Percentiles rank a stretch among this genome's conserved stretches.
These are phyloP conservation scores for Drosophila siamana DNA, from an alignment of 2,888 invertebrate genomes.

Conservation along the genomic window DNA sequence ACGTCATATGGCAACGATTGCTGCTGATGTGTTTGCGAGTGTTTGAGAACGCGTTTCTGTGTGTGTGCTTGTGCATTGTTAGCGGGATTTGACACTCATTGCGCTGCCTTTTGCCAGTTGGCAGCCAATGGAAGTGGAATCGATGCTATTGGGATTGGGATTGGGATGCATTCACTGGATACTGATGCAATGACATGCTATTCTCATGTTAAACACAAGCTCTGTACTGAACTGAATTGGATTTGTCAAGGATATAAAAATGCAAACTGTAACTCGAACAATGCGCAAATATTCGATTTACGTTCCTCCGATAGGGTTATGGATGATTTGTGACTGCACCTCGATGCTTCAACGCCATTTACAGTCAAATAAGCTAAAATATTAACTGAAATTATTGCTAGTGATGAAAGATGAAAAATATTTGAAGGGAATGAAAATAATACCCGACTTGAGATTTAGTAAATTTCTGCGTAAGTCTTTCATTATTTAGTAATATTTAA, in stretches of 20 bases:
- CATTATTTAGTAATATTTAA: not conserved
- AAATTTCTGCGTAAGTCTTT: not conserved
- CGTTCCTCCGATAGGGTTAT: not conserved
- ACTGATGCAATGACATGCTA: constrained; percentile 47
- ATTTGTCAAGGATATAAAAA: constrained; percentile 55
- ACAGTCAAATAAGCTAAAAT: too few relatives aligned
- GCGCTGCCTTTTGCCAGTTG: constrained; percentile 56
- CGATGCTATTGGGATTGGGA: constrained; percentile 39
- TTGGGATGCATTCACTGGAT: constrained; percentile 28
- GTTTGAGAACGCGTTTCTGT: not conserved
- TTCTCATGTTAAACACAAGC: constrained; percentile 48
- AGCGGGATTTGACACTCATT: constrained; percentile 61
- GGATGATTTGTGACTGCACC: not conserved
- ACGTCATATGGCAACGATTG: constrained; percentile 29
- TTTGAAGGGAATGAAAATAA: too few relatives aligned
- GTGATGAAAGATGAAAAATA: not conserved
- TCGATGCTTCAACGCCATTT: too few relatives aligned
- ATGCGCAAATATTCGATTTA: constrained; percentile 33
- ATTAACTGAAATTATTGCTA: too few relatives aligned
- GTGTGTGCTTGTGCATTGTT: constrained; percentile 27
- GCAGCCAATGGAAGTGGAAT: constrained; percentile 43
- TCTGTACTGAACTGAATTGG: constrained; percentile 40
- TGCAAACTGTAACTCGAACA: constrained; percentile 30
- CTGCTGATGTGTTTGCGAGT: not conserved
- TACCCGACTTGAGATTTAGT: not conserved